Evolutionary conservation across 2,888 invertebrate genomes (phyloP), one percentile per base, ranked within the genome.

Genomic region (Laothoe populi): DNA sequence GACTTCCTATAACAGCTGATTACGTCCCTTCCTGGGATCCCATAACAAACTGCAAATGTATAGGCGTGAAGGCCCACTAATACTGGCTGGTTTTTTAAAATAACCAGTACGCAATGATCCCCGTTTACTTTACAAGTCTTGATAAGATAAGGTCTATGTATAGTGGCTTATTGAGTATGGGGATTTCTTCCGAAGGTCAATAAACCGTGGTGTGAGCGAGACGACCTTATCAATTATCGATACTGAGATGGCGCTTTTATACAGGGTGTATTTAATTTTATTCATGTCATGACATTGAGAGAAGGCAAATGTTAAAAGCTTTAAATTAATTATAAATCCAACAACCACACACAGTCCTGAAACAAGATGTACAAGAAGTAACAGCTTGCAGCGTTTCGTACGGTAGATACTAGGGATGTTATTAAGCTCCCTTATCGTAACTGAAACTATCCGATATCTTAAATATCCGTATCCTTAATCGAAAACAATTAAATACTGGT

Each of bases 201-300:
- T 82, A 83, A 85, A 87, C 91, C 80, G 64, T 70, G 70, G 81
- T 80, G 84, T 73, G 84, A 86, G 87, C 63, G 86, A 84, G 86
- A 86, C 80, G 78, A 84, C 83, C 82, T 84, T 88, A 87, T 88
- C 84, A 88, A 86, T 88, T 89, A 89, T 85, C 81, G 81, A 83
- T 84, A 78, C 73, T 69, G 70, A 69, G 73, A 71, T 78, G 76
- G 79, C 75, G 77, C 75, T 79, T 65, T 66, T 70, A 70, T 78
- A 87, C 77, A 75, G 77, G 77, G 0, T 82, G 84, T 68, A 74
- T 58, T 59, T 49, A 35, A 16, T 48, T 19, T 23, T 11, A 45
- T 45, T 46, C n/a, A n/a, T n/a, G n/a, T n/a, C n/a, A n/a, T n/a
- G n/a, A n/a, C n/a, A n/a, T n/a, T n/a, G n/a, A n/a, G n/a, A n/a